Evolutionary conservation across 2,797 vertebrate species (phyloP).

Genomic region (Acipenser oxyrinchus): DNA sequence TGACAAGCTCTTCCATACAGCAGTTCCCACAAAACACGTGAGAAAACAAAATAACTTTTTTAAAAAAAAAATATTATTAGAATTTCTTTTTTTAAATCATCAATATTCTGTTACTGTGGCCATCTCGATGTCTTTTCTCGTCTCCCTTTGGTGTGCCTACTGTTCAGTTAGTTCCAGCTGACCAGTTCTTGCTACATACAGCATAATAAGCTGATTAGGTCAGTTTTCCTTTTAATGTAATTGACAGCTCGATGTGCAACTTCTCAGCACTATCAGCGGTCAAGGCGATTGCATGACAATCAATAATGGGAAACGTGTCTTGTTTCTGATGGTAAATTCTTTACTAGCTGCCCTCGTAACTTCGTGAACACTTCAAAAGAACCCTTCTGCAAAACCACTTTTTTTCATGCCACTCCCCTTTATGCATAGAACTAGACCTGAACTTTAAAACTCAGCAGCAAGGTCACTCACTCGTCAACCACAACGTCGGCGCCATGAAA

Average conservation of each 20-base stretch:
- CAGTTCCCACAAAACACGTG: background rate
- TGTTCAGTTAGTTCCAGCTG: background rate
- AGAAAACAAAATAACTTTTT: background rate
- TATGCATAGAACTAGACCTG: background rate
- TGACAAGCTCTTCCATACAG: conserved; percentile 8
- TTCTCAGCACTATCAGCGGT: background rate
- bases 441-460: background rate
- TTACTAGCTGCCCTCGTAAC: background rate
- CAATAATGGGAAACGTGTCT: background rate
- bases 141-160: background rate
- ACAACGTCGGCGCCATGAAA: too few relatives aligned
- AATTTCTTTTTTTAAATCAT: background rate
- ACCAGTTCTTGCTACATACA: background rate
- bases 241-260: too few relatives aligned
- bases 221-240: background rate
- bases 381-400: background rate
- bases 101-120: too few relatives aligned
- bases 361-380: conserved; percentile 4
- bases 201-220: background rate
- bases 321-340: conserved; percentile 1
- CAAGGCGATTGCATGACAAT: background rate
- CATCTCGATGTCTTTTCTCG: background rate
- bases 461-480: background rate
- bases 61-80: background rate
- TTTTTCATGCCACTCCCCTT: conserved; percentile 14